Evolutionary conservation across 2,888 invertebrate genomes (phyloP).

Genomic region (Pherbina coryleti): DNA sequence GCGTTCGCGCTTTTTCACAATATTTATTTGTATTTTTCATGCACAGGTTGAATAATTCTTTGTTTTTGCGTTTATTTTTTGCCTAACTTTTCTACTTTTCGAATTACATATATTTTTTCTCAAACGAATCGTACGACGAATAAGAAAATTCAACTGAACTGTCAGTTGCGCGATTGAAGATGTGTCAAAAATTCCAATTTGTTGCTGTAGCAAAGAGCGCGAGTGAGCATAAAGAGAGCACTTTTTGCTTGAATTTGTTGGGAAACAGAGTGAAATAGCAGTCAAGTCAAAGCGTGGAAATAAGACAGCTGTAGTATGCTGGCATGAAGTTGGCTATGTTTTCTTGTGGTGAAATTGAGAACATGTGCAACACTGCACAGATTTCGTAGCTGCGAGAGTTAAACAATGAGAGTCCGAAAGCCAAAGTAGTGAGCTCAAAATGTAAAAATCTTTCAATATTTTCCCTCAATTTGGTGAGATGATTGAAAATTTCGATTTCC

Average conservation of each 20-base stretch:
- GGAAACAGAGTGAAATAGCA: background rate
- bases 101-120: slow-evolving; percentile 29
- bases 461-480: too few species aligned
- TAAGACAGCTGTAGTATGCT: background rate
- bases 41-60: slow-evolving; percentile 44
- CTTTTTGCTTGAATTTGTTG: background rate
- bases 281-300: background rate
- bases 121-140: slow-evolving; percentile 35
- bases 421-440: background rate
- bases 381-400: background rate
- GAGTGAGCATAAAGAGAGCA: background rate
- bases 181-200: slow-evolving; percentile 44
- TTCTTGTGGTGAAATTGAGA: background rate
- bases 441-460: too few species aligned
- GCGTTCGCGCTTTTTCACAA: background rate
- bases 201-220: slow-evolving; percentile 4
- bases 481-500: too few species aligned
- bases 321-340: background rate
- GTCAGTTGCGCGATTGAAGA: slow-evolving; percentile 47
- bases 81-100: slow-evolving; percentile 25
- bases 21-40: background rate
- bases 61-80: slow-evolving; percentile 37
- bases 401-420: background rate
- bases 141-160: slow-evolving; percentile 48
- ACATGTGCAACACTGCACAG: background rate